These are phyloP conservation scores for Orthosia cruda DNA, from an alignment of 2,888 invertebrate genomes.

Conservation along the genomic window DNA sequence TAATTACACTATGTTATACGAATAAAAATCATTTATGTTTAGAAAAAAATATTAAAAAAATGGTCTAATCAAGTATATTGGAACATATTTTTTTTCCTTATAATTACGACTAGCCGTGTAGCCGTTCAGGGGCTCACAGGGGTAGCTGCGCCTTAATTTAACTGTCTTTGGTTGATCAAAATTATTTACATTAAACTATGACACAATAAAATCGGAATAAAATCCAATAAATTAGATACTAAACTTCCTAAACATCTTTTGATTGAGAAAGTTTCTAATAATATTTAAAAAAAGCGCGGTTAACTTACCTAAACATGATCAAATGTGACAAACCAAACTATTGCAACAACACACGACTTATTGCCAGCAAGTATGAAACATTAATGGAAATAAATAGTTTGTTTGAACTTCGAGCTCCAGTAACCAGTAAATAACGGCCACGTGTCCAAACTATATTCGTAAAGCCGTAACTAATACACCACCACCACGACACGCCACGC, in stretches of 20 bases:
- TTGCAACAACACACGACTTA: slow-evolving; percentile 1
- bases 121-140: too few species aligned
- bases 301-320: slow-evolving; percentile 27
- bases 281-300: background rate
- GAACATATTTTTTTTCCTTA: too few species aligned
- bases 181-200: background rate
- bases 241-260: background rate
- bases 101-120: too few species aligned
- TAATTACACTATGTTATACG: too few species aligned
- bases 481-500: background rate
- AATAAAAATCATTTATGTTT: too few species aligned
- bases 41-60: too few species aligned
- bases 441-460: slow-evolving; percentile 12
- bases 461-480: background rate
- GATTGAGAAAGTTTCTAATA: background rate
- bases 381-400: background rate
- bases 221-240: background rate
- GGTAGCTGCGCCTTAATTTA: background rate
- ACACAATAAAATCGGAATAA: background rate
- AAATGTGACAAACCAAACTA: slow-evolving; percentile 17
- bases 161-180: background rate
- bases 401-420: background rate
- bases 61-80: too few species aligned
- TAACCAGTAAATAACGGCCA: slow-evolving; percentile 6
- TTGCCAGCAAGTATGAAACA: slow-evolving; percentile 4